These are phyloP conservation scores for Pangasius mekongensis DNA, from an alignment of 2,797 vertebrate species.

Conservation along the genomic window DNA sequence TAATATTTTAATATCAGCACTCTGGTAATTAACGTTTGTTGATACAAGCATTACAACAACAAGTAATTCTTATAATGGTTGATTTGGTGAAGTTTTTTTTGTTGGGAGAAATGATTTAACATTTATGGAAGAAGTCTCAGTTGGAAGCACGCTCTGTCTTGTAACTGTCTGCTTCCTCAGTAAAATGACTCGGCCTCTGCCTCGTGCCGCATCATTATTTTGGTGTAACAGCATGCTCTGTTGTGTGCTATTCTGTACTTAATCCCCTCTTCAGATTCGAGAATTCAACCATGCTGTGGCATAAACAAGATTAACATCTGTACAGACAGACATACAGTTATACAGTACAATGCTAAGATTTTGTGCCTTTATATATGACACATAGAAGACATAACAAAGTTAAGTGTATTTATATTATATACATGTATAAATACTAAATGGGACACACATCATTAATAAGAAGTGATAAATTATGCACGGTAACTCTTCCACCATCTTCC, in stretches of 20 bases:
- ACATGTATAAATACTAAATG: neutral
- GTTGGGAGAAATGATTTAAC: neutral
- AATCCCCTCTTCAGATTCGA: neutral
- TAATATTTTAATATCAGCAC: neutral
- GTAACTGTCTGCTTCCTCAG: neutral
- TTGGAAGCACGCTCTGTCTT: neutral
- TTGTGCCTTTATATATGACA: neutral
- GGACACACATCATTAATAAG: neutral
- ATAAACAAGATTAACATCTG: neutral
- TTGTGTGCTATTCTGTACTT: neutral
- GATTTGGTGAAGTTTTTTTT: neutral
- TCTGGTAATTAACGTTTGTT: neutral
- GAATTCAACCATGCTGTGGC: neutral
- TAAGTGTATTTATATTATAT: neutral
- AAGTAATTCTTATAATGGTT: neutral
- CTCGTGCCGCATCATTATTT: neutral
- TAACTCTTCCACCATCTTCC: neutral
- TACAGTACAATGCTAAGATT: neutral
- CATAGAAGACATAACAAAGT: neutral
- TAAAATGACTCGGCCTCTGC: neutral
- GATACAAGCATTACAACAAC: neutral
- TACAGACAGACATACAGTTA: neutral
- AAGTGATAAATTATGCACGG: neutral
- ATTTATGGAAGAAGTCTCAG: neutral
- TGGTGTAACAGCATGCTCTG: neutral